Conservation (phyloP, 2,113 vertebrate genomes). For the Silurus glanis region DNA sequence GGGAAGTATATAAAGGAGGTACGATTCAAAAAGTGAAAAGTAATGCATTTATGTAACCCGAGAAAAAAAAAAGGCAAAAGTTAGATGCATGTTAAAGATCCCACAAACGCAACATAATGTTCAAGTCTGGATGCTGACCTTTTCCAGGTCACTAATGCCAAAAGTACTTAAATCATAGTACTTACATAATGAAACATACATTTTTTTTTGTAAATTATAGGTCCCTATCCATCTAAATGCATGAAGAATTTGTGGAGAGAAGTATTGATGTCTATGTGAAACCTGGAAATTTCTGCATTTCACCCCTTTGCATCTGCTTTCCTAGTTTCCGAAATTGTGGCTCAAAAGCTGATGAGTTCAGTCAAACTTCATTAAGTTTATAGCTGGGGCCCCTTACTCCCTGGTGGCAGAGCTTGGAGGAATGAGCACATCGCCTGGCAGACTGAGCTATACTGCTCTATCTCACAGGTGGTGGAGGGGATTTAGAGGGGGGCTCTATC, state of each 20-base stretch:
- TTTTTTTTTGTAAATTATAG: background rate
- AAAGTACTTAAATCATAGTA: too few relatives aligned
- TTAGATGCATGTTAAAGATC: constrained; percentile 49
- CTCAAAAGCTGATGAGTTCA: constrained; percentile 59
- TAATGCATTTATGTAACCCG: background rate
- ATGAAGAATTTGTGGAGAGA: constrained; percentile 38
- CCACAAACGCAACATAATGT: constrained; percentile 30
- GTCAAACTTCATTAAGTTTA: constrained; percentile 63
- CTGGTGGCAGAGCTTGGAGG: constrained; percentile 50
- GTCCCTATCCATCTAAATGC: background rate
- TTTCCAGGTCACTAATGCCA: background rate
- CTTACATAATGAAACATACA: background rate
- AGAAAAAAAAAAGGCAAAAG: constrained; percentile 3
- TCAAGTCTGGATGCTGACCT: constrained; percentile 4
- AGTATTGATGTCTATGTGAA: constrained; percentile 54
- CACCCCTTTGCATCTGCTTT: constrained; percentile 57
- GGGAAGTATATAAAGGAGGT: constrained; percentile 4
- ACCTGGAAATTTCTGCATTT: constrained; percentile 37
- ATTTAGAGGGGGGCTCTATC: constrained; percentile 27
- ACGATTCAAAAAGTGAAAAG: background rate
- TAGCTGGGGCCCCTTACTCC: constrained; percentile 50
- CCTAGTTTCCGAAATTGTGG: constrained; percentile 38
- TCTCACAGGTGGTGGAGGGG: constrained; percentile 41
- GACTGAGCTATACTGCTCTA: constrained; percentile 51
- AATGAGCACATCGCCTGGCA: constrained; percentile 46